Base-by-base conservation (phyloP, 2,888 invertebrate species). In the Hypena proboscidalis region DNA sequence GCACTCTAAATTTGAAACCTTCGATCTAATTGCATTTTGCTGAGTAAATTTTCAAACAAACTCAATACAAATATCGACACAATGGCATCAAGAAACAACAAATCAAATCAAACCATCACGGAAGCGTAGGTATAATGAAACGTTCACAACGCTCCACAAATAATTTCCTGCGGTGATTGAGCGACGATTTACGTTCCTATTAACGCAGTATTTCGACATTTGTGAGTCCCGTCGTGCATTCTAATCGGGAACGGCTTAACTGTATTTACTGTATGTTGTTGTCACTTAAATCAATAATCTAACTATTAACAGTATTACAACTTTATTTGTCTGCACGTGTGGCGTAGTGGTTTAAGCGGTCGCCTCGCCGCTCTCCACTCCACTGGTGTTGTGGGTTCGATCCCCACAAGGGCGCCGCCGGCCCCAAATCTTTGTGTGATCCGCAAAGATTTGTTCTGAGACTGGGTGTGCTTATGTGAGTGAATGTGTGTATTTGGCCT, bases 101-200 rank as follows among this genome's bases (percentile, higher is more conserved):
- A 58, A 63, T 46, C 35, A 15, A 36, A 32, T 59, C 36, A 46
- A 38, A 23, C 14, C 10, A 21, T 42, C 2, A 4, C 44, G 36
- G 31, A 46, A 41, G 37, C 32, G 4, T 4, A n/a, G n/a, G n/a
- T n/a, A 35, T 19, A 4, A n/a, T 35, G 32, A 31, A 43, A 42
- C 26, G 11, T 26, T 29, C 40, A 49, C 32, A 58, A 58, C 8
- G 36, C 30, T 23, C 11, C 14, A 50, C 22, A 47, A 62, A 51
- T 47, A 40, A 59, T 55, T 63, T 59, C 42, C 44, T 40, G 23
- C 33, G 31, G 36, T 39, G 42, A 59, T 63, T 46, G 46, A 46
- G 30, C 35, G 20, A 37, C 23, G 17, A 33, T 44, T 58, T 36
- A 17, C 30, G 17, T 30, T 25, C 11, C 8, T 20, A 37, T 44